Evolutionary conservation across 2,888 invertebrate genomes (phyloP), one percentile per base, ranked within the genome.

Genomic region (Hypercompe scribonia): DNA sequence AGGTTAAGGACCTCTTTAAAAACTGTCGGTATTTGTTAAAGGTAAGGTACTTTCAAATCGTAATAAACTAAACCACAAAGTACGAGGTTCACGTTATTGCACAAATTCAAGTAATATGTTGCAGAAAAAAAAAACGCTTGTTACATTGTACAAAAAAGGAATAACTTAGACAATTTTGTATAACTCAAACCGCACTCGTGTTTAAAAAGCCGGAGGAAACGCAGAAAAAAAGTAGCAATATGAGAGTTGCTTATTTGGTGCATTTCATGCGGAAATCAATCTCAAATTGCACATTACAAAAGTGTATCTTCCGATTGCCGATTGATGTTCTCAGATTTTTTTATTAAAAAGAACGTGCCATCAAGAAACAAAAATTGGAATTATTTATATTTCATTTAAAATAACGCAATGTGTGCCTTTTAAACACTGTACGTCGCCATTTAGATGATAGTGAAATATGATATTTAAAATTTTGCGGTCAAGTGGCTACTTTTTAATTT

Each of bases 231-330:
- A 84, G 86, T 88, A 87, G 88, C 90, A 89, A 90, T 84, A 87
- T 89, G 89, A 91, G 90, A 91, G 89, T 90, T 88, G 88, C 89
- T 92, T 91, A 92, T 95, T 94, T 90, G 89, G 85, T 80, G 84
- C 84, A 90, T 88, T 90, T 93, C 94, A 91, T 91, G 94, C 95
- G 95, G 95, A 95, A 94, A 93, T 92, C 89, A 90, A 90, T 94
- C 95, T 95, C 95, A 93, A 94, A 94, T 95, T 95, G 94, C 95
- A 93, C 90, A 91, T 90, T 87, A 84, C 86, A 89, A 86, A 89
- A 88, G 86, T 90, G 81, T 83, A 86, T 89, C 91, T 93, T 93
- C 92, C 92, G 93, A 93, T 92, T 91, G 87, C 87, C 75, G 84
- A 86, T 86, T 81, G 81, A 64, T 70, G 83, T 84, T 85, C 86